Conservation (phyloP, 2,888 invertebrate species). For the Heliothis peltigera region DNA sequence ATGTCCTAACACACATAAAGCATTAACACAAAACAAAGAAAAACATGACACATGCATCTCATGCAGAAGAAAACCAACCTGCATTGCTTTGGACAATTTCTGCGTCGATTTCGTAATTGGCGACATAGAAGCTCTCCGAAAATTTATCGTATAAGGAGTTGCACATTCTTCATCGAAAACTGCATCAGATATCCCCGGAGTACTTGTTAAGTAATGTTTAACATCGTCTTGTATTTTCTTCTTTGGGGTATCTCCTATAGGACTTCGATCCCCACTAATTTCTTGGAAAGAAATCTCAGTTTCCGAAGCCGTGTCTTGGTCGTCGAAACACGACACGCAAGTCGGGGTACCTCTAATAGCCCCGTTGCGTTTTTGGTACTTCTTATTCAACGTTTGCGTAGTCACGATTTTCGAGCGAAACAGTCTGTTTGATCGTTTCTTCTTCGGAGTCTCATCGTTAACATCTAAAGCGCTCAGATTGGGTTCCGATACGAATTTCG, state of each 20-base stretch:
- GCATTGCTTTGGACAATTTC: constrained; percentile 96
- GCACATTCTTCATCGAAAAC: constrained; percentile 76
- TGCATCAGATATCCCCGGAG: constrained; percentile 80
- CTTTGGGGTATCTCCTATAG: constrained; percentile 74
- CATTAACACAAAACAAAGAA: constrained; percentile 27
- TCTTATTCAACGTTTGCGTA: constrained; percentile 78
- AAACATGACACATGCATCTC: constrained; percentile 55
- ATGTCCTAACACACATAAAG: constrained; percentile 36
- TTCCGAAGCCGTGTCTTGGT: constrained; percentile 79
- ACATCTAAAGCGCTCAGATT: constrained; percentile 82
- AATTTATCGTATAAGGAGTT: constrained; percentile 83
- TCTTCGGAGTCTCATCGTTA: constrained; percentile 84
- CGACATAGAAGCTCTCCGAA: constrained; percentile 94
- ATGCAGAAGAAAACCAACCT: constrained; percentile 90
- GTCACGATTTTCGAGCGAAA: constrained; percentile 83
- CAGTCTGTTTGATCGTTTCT: constrained; percentile 80
- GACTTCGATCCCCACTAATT: constrained; percentile 44
- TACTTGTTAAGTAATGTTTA: constrained; percentile 84
- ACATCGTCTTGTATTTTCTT: constrained; percentile 68
- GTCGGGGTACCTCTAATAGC: constrained; percentile 79
- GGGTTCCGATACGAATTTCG: constrained; percentile 87
- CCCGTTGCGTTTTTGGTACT: constrained; percentile 80
- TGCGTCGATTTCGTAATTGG: constrained; percentile 96
- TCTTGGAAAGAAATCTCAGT: constrained; percentile 65
- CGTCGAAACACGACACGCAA: constrained; percentile 85